These are phyloP conservation scores for Penaeus vannamei DNA, from an alignment of 1,140 invertebrate genomes.

Conservation along the genomic window DNA sequence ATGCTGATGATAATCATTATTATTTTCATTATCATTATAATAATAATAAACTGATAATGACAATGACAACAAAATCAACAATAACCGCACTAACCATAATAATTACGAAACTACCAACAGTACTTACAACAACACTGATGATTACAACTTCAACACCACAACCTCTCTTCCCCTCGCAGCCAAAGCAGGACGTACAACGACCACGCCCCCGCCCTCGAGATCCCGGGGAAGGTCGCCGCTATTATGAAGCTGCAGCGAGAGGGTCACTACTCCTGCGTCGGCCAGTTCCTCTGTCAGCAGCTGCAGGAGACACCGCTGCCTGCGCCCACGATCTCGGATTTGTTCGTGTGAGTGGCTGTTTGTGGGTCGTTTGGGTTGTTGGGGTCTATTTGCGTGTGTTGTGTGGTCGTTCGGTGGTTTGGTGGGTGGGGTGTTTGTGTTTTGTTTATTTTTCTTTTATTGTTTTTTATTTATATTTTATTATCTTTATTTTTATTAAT, in stretches of 20 bases:
- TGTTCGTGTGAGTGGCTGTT: slow-evolving; percentile 42
- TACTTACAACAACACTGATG: no score
- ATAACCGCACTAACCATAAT: not conserved
- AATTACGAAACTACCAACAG: not conserved
- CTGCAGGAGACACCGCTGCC: slow-evolving; percentile 18
- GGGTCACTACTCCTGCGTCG: slow-evolving; percentile 45
- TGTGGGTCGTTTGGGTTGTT: not conserved
- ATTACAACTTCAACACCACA: not conserved
- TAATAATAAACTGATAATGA: not conserved
- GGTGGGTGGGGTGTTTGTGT: no score
- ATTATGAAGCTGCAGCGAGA: slow-evolving; percentile 53
- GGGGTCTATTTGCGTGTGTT: no score
- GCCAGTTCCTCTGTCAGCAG: slow-evolving; percentile 53
- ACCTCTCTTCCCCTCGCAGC: not conserved
- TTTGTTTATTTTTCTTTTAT: no score
- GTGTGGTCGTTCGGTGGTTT: no score
- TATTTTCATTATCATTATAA: not conserved
- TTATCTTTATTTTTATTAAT: no score
- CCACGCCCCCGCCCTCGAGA: slow-evolving; percentile 14
- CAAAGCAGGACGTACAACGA: not conserved
- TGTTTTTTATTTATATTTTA: no score
- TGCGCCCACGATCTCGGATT: slow-evolving; percentile 32
- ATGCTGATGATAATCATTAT: not conserved
- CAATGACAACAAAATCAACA: not conserved
- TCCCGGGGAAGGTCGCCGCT: slow-evolving; percentile 53